phyloP scores from a whole-genome alignment of 30 jellyfish, hydroid and myxozoan genomes.

The Turritopsis rubra region DNA sequence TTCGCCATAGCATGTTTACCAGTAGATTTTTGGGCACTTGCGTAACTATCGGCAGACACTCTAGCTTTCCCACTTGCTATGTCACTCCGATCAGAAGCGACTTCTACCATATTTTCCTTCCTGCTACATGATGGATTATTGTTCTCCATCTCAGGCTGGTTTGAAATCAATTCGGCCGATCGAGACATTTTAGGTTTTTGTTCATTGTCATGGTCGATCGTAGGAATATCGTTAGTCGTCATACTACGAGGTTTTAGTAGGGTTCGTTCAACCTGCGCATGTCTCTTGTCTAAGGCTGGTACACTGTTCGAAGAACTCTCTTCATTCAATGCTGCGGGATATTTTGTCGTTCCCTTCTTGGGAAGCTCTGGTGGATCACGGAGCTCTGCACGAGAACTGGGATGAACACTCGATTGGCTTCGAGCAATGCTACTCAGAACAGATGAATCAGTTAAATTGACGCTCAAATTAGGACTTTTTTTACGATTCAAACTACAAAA shows the following conservation, averaged over 20 bases:
- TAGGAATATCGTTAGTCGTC: conserved; percentile 14
- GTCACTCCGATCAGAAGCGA: conserved; percentile 29
- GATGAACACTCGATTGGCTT: not conserved
- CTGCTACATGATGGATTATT: not conserved
- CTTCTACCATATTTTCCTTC: not conserved
- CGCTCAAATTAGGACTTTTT: not conserved
- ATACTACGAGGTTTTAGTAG: conserved; percentile 7
- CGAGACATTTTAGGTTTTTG: conserved; percentile 9
- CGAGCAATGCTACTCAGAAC: not conserved
- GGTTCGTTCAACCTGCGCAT: not conserved
- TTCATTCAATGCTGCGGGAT: not conserved
- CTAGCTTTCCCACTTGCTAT: not conserved
- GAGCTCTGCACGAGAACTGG: not conserved
- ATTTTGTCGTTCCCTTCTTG: not conserved
- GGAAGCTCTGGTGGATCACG: conserved; percentile 6
- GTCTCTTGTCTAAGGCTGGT: not conserved
- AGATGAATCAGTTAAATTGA: not conserved
- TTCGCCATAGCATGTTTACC: not conserved
- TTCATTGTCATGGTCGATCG: not conserved
- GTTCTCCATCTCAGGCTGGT: not conserved
- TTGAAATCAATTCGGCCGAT: conserved; percentile 16
- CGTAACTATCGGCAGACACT: conserved; percentile 18
- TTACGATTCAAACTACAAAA: conserved; percentile 24
- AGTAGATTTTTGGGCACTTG: not conserved
- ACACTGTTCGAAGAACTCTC: conserved; percentile 6